Base-by-base conservation (phyloP, 2,888 invertebrate species). In the Andrena dorsata region DNA sequence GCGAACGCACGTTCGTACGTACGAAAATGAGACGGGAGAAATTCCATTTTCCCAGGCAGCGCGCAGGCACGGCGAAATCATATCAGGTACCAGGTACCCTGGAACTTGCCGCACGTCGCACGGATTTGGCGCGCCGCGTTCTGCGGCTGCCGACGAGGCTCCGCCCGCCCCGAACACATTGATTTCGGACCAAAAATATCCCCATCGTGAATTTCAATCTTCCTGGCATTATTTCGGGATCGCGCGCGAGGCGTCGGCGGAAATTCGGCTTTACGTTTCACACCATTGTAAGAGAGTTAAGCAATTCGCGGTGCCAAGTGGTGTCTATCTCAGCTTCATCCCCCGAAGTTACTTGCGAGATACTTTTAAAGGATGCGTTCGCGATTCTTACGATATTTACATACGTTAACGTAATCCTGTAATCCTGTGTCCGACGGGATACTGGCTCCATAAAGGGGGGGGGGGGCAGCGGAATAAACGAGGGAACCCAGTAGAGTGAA, bases 111-210 rank as follows among this genome's bases (percentile, higher is more conserved):
- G 75, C 76, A 76, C 69, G 69, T 84, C 85, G 76, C 73, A 20
- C 72, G 78, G 76, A 87, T 85, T 85, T 85, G 79, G 71, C 75
- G 68, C 74, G 63, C 68, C 64, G 58, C 82, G 23, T 71, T 72
- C 71, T 76, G 81, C 68, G 79, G 68, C 75, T 56, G 71, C 81
- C 77, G 66, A 35, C 32, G 61, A 72, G 60, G 61, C 8, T 20
- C 56, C 41, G 66, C 13, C 65, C 61, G 72, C 70, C 76, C 35
- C 53, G 13, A 35, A 53, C 63, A 68, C 80, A 87, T 83, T 85
- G 80, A 85, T 85, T 80, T 75, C 60, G 58, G 74, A 56, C 68
- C 75, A 69, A 74, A 80, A 83, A 85, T 78, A 74, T 49, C 72
- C 74, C 53, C 51, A 68, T 63, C 80, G 72, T 35, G 80, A 63